phyloP scores from a whole-genome alignment of 2,797 vertebrate species.

The Enteromius unitaeniatus region DNA sequence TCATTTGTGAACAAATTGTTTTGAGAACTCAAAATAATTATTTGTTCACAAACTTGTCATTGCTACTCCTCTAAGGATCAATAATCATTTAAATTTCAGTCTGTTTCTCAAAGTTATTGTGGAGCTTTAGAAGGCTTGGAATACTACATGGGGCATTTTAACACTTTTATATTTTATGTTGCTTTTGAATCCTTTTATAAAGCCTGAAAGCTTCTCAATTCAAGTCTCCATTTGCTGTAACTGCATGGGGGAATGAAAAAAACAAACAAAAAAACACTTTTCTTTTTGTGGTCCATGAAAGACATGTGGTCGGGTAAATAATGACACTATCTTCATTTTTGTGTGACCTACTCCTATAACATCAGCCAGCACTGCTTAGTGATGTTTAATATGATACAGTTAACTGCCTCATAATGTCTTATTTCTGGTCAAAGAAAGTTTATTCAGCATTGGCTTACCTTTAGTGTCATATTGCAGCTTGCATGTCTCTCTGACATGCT shows the following conservation, averaged over 20 bases:
- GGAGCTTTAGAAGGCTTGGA: no score
- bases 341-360: background rate
- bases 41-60: background rate
- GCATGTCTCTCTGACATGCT: conserved; percentile 34
- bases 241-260: background rate
- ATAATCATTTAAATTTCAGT: background rate
- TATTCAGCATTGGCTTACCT: conserved; percentile 25
- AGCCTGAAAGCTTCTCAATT: background rate
- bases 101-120: background rate
- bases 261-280: background rate
- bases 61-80: background rate
- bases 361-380: background rate
- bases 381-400: background rate
- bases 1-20: no score
- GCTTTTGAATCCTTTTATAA: background rate
- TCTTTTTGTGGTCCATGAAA: background rate
- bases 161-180: background rate
- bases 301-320: background rate
- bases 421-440: conserved; percentile 11
- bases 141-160: background rate
- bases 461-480: conserved; percentile 30
- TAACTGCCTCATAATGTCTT: background rate
- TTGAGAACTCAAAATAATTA: no score
- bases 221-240: background rate
- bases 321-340: background rate